A percentile compares a stretch with the other conserved stretches of the same genome.
These are phyloP conservation scores for Ophonus ardosiacus DNA, from an alignment of 2,888 invertebrate genomes.

Conservation along the genomic window DNA sequence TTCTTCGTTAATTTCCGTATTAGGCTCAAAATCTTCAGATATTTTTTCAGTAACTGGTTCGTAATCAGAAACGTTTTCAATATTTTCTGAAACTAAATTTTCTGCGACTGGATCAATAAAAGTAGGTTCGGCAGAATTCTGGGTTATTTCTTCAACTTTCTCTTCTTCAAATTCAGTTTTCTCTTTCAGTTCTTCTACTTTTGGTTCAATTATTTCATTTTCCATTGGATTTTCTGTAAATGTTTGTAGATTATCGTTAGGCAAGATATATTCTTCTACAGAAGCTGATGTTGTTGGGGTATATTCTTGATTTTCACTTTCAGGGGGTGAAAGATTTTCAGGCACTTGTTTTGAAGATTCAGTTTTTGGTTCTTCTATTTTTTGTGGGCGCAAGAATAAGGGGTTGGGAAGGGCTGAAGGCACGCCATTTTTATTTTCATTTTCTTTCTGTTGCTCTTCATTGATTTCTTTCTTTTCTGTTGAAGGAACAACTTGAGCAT, in stretches of 20 bases:
- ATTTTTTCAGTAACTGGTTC: slow-evolving; percentile 23
- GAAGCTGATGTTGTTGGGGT: slow-evolving; percentile 41
- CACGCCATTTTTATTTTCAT: slow-evolving; percentile 42
- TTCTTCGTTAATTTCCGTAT: neutral
- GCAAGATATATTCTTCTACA: slow-evolving; percentile 2
- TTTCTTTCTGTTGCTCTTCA: neutral
- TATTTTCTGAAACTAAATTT: slow-evolving; percentile 19
- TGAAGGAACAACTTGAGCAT: slow-evolving; percentile 13
- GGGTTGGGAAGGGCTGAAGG: slow-evolving; percentile 46
- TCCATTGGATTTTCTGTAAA: slow-evolving; percentile 26
- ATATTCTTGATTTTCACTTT: slow-evolving; percentile 7
- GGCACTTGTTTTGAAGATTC: slow-evolving; percentile 51
- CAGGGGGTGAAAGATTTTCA: slow-evolving; percentile 35
- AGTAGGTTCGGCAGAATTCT: neutral
- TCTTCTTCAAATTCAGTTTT: neutral
- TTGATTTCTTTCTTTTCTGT: slow-evolving; percentile 14
- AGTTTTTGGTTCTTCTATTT: slow-evolving; percentile 15
- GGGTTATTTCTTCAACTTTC: slow-evolving; percentile 17
- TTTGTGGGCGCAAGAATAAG: slow-evolving; percentile 16
- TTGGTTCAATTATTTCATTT: slow-evolving; percentile 12
- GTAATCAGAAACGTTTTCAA: slow-evolving; percentile 18
- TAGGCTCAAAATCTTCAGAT: neutral
- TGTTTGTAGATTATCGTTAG: slow-evolving; percentile 1
- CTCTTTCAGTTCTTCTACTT: slow-evolving; percentile 11
- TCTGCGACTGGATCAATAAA: slow-evolving; percentile 1